phyloP scores from a whole-genome alignment of 2,888 invertebrate species.

The Morinoia aosen region DNA sequence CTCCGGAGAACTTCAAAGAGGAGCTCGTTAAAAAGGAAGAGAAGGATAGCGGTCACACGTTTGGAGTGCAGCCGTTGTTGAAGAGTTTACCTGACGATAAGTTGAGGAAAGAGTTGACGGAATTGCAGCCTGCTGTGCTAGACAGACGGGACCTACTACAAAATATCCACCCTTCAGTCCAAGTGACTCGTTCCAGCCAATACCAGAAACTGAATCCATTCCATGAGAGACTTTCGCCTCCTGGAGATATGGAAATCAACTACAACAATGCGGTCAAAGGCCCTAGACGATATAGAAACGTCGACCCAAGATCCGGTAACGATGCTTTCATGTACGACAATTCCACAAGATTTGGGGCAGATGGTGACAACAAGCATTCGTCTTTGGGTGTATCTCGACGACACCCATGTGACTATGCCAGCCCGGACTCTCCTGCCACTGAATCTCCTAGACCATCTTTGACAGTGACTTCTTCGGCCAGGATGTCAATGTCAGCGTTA shows the following conservation, averaged over 20 bases:
- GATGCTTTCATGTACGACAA: constrained; percentile 3
- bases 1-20: constrained; percentile 25
- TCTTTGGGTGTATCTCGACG: not conserved
- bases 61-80: constrained; percentile 1
- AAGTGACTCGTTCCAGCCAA: constrained; percentile 12
- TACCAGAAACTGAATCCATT: constrained; percentile 35
- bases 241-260: constrained; percentile 22
- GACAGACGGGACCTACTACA: not conserved
- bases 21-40: constrained; percentile 39
- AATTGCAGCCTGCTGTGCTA: constrained; percentile 12
- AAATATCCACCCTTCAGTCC: constrained; percentile 12
- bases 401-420: not conserved
- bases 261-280: not conserved
- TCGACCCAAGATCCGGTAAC: not conserved
- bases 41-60: constrained; percentile 19
- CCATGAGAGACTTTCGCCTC: constrained; percentile 45
- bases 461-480: not conserved
- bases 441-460: not conserved
- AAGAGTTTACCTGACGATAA: constrained; percentile 45
- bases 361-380: not conserved
- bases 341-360: not conserved
- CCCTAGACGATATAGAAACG: not conserved
- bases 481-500: not conserved
- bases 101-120: constrained; percentile 22
- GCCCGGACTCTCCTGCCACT: not conserved